Conservation (phyloP, 1,140 invertebrate species). For the Bradynema listronoti region DNA sequence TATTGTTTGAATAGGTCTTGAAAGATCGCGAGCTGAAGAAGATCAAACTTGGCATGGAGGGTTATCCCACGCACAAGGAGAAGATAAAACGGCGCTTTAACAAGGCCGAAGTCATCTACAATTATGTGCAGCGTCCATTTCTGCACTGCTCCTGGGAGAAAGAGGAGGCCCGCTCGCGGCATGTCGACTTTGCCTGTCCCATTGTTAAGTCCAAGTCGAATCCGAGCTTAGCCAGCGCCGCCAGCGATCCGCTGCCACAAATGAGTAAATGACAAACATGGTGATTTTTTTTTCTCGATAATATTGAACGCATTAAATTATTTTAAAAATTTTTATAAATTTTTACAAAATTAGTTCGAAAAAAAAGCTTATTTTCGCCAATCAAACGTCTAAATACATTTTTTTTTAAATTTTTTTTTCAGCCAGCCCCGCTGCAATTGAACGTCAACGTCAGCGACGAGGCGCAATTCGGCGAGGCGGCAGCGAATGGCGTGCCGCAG, state of each 20-base stretch:
- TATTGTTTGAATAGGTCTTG: conserved; percentile 64
- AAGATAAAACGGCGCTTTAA: conserved; percentile 77
- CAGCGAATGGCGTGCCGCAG: too few species aligned
- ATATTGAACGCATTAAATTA: too few species aligned
- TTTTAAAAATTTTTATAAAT: too few species aligned
- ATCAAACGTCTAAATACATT: too few species aligned
- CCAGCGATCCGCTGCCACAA: conserved; percentile 41
- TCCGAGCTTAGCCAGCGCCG: conserved; percentile 47
- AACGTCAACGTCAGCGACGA: too few species aligned
- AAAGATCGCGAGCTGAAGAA: conserved; percentile 97
- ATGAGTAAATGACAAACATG: conserved; percentile 10
- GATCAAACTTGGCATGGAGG: conserved; percentile 92
- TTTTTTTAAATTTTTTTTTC: conserved; percentile 8
- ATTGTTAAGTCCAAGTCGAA: conserved; percentile 58
- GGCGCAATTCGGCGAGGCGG: too few species aligned
- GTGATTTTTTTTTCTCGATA: too few species aligned
- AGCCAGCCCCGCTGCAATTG: conserved; percentile 31
- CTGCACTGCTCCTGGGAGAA: conserved; percentile 99
- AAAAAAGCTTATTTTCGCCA: too few species aligned
- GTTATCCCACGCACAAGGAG: conserved; percentile 95
- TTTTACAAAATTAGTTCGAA: too few species aligned
- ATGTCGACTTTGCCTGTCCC: conserved; percentile 78
- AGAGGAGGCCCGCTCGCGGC: conserved; percentile 94
- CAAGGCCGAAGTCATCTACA: conserved; percentile 85
- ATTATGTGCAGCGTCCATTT: conserved; percentile 98